Evolutionary conservation across 2,888 invertebrate species (phyloP).

Genomic region (Drosophila gaucha): DNA sequence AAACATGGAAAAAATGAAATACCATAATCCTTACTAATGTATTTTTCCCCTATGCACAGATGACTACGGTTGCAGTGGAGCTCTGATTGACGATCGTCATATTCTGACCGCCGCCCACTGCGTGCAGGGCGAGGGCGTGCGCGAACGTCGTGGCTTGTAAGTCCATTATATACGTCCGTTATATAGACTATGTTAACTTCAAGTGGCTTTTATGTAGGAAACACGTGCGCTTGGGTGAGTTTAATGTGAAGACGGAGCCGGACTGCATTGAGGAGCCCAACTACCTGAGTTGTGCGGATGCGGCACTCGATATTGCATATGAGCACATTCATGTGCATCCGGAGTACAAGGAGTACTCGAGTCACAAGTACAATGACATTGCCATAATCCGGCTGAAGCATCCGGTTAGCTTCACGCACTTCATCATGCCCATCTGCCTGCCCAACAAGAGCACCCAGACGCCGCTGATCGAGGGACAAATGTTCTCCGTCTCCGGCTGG

Average conservation of each 20-base stretch:
- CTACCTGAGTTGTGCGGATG: conserved; percentile 87
- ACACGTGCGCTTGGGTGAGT: conserved; percentile 88
- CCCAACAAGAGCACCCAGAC: conserved; percentile 76
- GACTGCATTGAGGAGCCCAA: conserved; percentile 86
- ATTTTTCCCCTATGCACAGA: conserved; percentile 49
- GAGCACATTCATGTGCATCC: conserved; percentile 89
- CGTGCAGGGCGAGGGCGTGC: conserved; percentile 85
- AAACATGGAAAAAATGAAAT: neutral
- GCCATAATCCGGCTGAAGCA: conserved; percentile 85
- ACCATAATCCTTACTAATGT: neutral
- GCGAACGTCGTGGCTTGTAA: conserved; percentile 86
- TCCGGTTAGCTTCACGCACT: conserved; percentile 85
- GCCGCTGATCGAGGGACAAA: conserved; percentile 84
- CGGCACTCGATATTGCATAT: conserved; percentile 87
- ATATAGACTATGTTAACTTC: neutral
- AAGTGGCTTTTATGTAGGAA: conserved; percentile 63
- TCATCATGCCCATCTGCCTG: conserved; percentile 87
- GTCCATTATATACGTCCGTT: conserved; percentile 68
- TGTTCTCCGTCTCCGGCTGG: conserved; percentile 88
- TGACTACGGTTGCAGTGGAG: conserved; percentile 88
- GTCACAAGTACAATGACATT: conserved; percentile 86
- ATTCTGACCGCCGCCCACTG: conserved; percentile 88
- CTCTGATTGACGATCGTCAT: conserved; percentile 86
- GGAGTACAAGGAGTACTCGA: conserved; percentile 85
- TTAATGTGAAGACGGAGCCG: conserved; percentile 87